Evolutionary conservation across 2,888 invertebrate genomes (phyloP).

Genomic region (Diaperis boleti): DNA sequence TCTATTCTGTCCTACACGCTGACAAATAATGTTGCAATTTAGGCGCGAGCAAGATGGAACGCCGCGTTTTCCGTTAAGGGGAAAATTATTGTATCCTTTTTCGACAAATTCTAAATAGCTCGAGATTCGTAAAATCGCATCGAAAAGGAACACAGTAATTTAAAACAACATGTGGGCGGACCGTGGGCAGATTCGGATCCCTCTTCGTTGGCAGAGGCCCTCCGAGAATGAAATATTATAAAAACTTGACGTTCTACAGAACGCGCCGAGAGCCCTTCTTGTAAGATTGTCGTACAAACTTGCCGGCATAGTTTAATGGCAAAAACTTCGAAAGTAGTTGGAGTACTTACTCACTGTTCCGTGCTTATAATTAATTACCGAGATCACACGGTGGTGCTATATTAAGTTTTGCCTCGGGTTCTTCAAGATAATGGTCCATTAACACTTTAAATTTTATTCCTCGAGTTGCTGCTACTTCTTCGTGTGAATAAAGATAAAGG

Average conservation of each 20-base stretch:
- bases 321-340: conserved; percentile 35
- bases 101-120: no score
- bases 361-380: conserved; percentile 33
- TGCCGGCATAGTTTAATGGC: conserved; percentile 18
- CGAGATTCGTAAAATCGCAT: no score
- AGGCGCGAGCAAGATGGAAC: conserved; percentile 37
- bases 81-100: neutral
- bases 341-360: conserved; percentile 30
- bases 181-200: no score
- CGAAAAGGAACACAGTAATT: no score
- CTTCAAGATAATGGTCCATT: conserved; percentile 18
- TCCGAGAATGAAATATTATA: conserved; percentile 6
- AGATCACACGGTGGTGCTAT: conserved; percentile 13
- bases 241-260: neutral
- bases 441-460: conserved; percentile 30
- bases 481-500: neutral
- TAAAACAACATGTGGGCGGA: no score
- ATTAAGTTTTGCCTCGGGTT: conserved; percentile 26
- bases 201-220: no score
- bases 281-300: conserved; percentile 10
- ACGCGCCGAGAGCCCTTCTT: neutral
- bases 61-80: conserved; percentile 22
- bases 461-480: neutral
- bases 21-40: conserved; percentile 42
- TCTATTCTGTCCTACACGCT: conserved; percentile 37